Conservation (phyloP, 2,888 invertebrate species). For the Embidobia sp. region DNA sequence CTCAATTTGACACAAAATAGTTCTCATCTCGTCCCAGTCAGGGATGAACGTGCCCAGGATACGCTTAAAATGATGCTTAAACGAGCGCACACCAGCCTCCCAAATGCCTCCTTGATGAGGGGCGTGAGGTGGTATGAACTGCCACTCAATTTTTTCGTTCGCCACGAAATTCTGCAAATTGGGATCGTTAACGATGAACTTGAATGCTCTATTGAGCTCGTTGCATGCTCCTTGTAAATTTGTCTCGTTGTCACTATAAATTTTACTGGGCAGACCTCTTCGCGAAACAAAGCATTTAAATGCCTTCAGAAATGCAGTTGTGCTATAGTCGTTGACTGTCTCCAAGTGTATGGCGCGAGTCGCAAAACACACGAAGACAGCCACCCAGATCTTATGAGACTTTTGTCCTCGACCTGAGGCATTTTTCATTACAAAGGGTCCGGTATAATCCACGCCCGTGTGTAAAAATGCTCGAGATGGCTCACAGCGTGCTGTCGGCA, state of each 20-base stretch:
- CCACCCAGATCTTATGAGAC: no score
- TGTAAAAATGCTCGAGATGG: no score
- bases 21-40: not conserved
- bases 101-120: not conserved
- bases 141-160: not conserved
- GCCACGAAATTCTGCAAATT: no score
- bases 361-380: no score
- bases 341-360: conserved; percentile 5
- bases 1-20: not conserved
- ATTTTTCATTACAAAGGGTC: no score
- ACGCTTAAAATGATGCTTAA: not conserved
- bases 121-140: not conserved
- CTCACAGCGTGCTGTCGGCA: no score
- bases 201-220: not conserved
- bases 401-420: no score
- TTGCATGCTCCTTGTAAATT: not conserved
- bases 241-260: not conserved
- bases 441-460: no score
- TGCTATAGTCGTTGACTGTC: not conserved
- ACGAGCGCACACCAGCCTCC: not conserved
- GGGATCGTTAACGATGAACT: not conserved
- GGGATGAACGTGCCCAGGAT: not conserved
- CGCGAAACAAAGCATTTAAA: not conserved
- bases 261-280: not conserved
- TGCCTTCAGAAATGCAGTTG: not conserved